These are phyloP conservation scores for Drosophila ananassae DNA, from an alignment of 1,140 invertebrate species.

Conservation along the genomic window DNA sequence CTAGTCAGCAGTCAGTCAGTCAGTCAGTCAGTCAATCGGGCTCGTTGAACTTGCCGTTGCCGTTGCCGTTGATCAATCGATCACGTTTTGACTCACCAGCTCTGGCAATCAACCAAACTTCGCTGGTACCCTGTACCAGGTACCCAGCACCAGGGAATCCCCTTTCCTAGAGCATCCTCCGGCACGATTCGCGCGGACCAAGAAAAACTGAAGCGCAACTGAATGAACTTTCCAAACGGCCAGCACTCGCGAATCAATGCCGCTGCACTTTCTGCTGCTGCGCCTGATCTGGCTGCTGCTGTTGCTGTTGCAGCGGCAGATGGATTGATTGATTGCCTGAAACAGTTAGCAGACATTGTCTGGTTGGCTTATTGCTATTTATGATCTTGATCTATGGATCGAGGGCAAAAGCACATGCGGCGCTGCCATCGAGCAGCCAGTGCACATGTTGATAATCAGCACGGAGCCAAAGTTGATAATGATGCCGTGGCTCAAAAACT, in stretches of 20 bases:
- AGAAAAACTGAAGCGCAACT: conserved; percentile 68
- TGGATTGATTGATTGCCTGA: conserved; percentile 84
- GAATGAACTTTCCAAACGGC: conserved; percentile 80
- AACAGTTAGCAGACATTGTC: conserved; percentile 84
- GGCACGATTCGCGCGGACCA: conserved; percentile 3
- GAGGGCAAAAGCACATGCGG: conserved; percentile 83
- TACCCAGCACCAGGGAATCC: conserved; percentile 13
- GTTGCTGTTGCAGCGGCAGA: conserved; percentile 53
- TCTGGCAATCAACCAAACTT: conserved; percentile 19
- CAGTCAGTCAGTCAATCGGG: conserved; percentile 79
- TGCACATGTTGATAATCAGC: conserved; percentile 81
- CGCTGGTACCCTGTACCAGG: conserved; percentile 28
- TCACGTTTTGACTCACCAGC: conserved; percentile 76
- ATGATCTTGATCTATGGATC: conserved; percentile 84
- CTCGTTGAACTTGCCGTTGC: conserved; percentile 78
- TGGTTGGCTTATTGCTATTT: conserved; percentile 83
- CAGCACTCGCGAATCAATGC: conserved; percentile 60
- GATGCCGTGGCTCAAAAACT: conserved; percentile 35
- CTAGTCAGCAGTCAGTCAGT: conserved; percentile 83
- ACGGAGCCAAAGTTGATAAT: conserved; percentile 63
- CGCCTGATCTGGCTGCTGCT: conserved; percentile 6
- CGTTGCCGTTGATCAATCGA: conserved; percentile 83
- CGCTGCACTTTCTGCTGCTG: neutral
- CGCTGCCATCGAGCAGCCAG: conserved; percentile 59
- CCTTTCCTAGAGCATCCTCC: neutral